Percentiles rank a stretch among this genome's conserved stretches.
These are phyloP conservation scores for Mesocricetus auratus DNA, from an alignment of 2,113 vertebrate species.

Conservation along the genomic window DNA sequence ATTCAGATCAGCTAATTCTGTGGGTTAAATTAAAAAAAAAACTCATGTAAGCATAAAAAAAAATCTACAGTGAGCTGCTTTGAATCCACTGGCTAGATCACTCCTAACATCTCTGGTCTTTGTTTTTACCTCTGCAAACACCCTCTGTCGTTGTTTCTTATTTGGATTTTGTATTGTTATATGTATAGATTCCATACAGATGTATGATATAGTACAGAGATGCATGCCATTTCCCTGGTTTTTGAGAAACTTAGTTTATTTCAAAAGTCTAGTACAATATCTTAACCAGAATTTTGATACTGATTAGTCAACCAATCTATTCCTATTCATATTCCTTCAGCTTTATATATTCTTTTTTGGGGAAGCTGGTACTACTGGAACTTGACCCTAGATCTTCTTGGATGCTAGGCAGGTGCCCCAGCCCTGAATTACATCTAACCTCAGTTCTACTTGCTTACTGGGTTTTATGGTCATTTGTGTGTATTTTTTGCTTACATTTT, in stretches of 20 bases:
- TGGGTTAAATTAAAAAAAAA: too few relatives aligned
- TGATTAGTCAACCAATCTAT: neutral
- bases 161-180: neutral
- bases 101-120: neutral
- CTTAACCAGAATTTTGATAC: neutral
- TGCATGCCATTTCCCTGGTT: neutral
- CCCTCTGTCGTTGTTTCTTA: neutral
- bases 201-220: neutral
- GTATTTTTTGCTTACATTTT: neutral
- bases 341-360: neutral
- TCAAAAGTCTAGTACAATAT: neutral
- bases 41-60: neutral
- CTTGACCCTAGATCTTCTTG: neutral
- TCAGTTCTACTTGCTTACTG: neutral
- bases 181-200: neutral
- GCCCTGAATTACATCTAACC: neutral
- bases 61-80: neutral
- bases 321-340: neutral
- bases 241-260: neutral
- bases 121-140: neutral
- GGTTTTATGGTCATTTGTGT: neutral
- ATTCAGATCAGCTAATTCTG: too few relatives aligned
- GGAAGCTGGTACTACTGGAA: neutral
- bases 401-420: neutral
- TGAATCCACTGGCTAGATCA: neutral